phyloP scores from a whole-genome alignment of 1,140 invertebrate species.

The Musca vetustissima region DNA sequence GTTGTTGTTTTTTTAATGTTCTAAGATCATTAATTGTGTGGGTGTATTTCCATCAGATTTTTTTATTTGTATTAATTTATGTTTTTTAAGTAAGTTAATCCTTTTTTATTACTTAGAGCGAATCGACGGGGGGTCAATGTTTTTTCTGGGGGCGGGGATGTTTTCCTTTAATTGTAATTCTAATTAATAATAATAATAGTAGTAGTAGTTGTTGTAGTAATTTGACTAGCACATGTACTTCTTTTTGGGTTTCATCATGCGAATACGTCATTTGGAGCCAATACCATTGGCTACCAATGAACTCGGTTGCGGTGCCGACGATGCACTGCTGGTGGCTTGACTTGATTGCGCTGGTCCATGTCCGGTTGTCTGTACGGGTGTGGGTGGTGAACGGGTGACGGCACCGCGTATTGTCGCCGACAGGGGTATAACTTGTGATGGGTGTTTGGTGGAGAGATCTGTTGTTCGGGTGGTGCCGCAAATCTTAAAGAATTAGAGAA shows the following conservation, averaged over 20 bases:
- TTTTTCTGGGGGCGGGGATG: too few species aligned
- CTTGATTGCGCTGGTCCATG: constrained; percentile 29
- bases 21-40: neutral
- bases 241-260: constrained; percentile 56
- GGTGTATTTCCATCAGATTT: neutral
- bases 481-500: constrained; percentile 33
- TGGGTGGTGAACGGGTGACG: constrained; percentile 48
- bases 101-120: too few species aligned
- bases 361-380: constrained; percentile 36
- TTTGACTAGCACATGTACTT: constrained; percentile 57
- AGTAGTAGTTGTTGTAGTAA: constrained; percentile 33
- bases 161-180: neutral
- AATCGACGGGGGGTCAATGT: too few species aligned
- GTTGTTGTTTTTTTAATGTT: neutral
- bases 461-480: constrained; percentile 47
- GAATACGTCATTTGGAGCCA: constrained; percentile 56
- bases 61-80: constrained; percentile 4
- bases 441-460: constrained; percentile 48
- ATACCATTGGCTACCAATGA: constrained; percentile 48
- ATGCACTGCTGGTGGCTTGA: constrained; percentile 33
- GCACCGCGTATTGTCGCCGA: constrained; percentile 39
- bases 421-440: constrained; percentile 32
- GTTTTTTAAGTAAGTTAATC: neutral
- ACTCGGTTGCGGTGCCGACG: constrained; percentile 34
- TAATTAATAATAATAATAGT: neutral